A percentile compares a stretch with the other conserved stretches of the same genome.
phyloP scores from a whole-genome alignment of 2,797 vertebrate species.

The Avahi laniger region DNA sequence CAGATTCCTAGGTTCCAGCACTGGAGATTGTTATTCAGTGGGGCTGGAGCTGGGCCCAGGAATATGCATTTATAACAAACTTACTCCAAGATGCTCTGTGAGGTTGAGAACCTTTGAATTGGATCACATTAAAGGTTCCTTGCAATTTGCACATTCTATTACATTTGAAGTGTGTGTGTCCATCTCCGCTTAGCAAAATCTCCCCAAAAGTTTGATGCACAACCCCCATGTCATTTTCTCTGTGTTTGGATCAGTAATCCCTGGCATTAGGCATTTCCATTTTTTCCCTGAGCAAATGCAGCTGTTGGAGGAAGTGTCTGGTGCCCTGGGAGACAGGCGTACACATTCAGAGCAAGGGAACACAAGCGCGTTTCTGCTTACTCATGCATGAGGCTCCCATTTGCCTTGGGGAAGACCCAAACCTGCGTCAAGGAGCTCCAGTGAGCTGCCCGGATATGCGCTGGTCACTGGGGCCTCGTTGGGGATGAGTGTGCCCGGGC shows the following conservation, averaged over 20 bases:
- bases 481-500: background rate
- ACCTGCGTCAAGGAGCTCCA: conserved; percentile 33
- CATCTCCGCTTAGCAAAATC: background rate
- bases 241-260: background rate
- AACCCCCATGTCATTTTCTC: background rate
- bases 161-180: background rate
- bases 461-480: background rate
- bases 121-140: background rate
- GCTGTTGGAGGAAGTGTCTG: background rate
- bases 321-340: background rate
- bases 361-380: background rate
- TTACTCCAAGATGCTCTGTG: background rate
- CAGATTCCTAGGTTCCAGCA: background rate
- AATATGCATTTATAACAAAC: background rate
- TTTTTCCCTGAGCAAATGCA: conserved; percentile 36
- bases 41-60: background rate
- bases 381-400: background rate
- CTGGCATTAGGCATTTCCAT: background rate
- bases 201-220: background rate
- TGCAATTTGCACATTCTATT: background rate
- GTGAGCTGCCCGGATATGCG: conserved; percentile 53
- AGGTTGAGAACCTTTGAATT: background rate
- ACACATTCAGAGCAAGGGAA: background rate
- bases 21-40: background rate
- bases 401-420: conserved; percentile 20